Evolutionary conservation across 2,888 invertebrate species (phyloP).

Genomic region (Hydriomena furcata): DNA sequence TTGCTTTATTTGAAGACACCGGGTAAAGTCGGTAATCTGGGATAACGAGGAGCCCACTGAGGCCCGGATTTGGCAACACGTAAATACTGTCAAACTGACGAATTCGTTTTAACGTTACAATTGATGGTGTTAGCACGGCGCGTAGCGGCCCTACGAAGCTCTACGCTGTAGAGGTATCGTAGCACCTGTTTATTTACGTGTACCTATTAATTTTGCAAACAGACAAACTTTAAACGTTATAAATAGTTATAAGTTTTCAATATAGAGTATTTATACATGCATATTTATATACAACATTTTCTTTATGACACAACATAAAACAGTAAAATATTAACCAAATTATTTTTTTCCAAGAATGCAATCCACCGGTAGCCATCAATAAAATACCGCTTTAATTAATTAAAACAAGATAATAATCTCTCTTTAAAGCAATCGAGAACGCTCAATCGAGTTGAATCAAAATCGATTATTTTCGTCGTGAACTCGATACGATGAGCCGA

Average conservation of each 20-base stretch:
- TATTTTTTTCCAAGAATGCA: not conserved
- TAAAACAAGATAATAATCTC: conserved; percentile 23
- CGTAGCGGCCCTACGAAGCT: conserved; percentile 22
- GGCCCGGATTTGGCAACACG: conserved; percentile 44
- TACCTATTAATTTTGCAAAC: not conserved
- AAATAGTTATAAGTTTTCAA: too few species aligned
- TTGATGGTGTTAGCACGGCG: conserved; percentile 6
- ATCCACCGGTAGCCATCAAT: conserved; percentile 17
- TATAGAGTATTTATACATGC: too few species aligned
- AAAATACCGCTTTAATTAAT: conserved; percentile 16
- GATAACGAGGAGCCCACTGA: conserved; percentile 55
- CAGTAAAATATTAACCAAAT: too few species aligned
- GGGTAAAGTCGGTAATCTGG: conserved; percentile 61
- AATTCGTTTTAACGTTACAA: conserved; percentile 20
- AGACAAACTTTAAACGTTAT: too few species aligned
- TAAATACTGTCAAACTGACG: conserved; percentile 41
- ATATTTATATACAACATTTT: too few species aligned
- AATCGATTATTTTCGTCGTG: conserved; percentile 38
- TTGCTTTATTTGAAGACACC: conserved; percentile 63
- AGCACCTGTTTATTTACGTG: not conserved
- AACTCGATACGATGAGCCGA: conserved; percentile 35
- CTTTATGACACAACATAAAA: too few species aligned
- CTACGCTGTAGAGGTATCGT: conserved; percentile 17
- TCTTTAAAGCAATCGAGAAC: conserved; percentile 17
- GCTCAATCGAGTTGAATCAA: conserved; percentile 39